These are phyloP conservation scores for Habrosyne pyritoides DNA, from an alignment of 2,888 invertebrate genomes.

Conservation along the genomic window DNA sequence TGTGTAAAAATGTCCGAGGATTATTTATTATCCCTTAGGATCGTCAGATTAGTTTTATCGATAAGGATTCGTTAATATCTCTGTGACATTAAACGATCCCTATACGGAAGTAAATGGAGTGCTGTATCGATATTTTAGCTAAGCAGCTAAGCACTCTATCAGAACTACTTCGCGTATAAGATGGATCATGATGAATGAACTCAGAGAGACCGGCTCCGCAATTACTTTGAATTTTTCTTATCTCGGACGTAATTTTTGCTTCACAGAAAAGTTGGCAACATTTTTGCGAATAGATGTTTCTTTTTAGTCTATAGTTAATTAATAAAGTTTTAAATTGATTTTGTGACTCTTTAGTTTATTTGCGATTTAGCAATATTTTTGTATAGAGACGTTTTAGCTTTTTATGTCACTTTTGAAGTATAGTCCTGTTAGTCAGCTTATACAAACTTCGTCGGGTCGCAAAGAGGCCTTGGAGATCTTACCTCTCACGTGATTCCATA, in stretches of 20 bases:
- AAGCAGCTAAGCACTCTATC: slow-evolving; percentile 32
- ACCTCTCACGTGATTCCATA: no score
- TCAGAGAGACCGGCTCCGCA: slow-evolving; percentile 14
- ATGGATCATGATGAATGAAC: slow-evolving; percentile 45
- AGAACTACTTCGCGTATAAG: slow-evolving; percentile 28
- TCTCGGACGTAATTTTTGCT: slow-evolving; percentile 5
- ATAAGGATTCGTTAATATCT: not conserved
- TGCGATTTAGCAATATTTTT: not conserved
- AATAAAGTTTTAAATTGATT: slow-evolving; percentile 8
- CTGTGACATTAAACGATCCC: slow-evolving; percentile 12
- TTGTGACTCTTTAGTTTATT: not conserved
- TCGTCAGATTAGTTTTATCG: not conserved
- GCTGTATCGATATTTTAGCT: slow-evolving; percentile 32
- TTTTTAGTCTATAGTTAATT: slow-evolving; percentile 1
- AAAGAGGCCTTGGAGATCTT: no score
- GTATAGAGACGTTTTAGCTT: no score
- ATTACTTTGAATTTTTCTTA: slow-evolving; percentile 33
- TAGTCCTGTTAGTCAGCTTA: no score
- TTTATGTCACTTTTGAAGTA: no score
- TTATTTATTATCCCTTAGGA: no score
- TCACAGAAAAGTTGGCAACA: not conserved
- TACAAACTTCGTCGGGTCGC: no score
- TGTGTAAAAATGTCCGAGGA: no score
- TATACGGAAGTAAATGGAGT: slow-evolving; percentile 15
- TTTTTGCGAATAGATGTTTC: not conserved